Percentiles rank a stretch among this genome's conserved stretches.
phyloP scores from a whole-genome alignment of 1,140 invertebrate genomes.

The Stegodyphus dumicola region DNA sequence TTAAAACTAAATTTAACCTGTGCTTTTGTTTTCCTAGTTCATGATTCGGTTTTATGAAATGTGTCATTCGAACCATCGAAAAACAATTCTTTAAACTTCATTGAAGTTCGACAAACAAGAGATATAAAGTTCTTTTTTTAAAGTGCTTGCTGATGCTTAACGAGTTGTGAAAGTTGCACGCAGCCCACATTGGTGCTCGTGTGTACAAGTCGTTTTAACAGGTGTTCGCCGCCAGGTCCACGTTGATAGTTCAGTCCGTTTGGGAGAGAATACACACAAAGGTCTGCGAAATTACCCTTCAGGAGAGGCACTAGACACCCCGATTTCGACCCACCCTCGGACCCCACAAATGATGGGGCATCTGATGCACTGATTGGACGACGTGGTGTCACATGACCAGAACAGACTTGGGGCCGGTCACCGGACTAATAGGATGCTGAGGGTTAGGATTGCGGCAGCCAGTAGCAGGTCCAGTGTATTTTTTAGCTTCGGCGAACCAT shows the following conservation, averaged over 20 bases:
- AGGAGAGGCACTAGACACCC: slow-evolving; percentile 44
- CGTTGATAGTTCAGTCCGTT: slow-evolving; percentile 11
- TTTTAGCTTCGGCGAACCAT: slow-evolving; percentile 51
- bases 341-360: not conserved
- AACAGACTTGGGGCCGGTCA: slow-evolving; percentile 43
- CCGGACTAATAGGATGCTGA: slow-evolving; percentile 51
- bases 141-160: slow-evolving; percentile 38
- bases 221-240: slow-evolving; percentile 5
- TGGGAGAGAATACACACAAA: slow-evolving; percentile 14
- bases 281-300: slow-evolving; percentile 32
- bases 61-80: slow-evolving; percentile 2
- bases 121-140: slow-evolving; percentile 13
- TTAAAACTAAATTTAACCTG: slow-evolving; percentile 28
- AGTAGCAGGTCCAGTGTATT: slow-evolving; percentile 33
- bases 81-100: slow-evolving; percentile 21
- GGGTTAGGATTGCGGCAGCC: slow-evolving; percentile 32
- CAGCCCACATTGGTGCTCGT: slow-evolving; percentile 8
- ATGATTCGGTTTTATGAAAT: not conserved
- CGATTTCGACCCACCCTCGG: slow-evolving; percentile 34
- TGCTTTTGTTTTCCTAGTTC: slow-evolving; percentile 32
- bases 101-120: slow-evolving; percentile 27
- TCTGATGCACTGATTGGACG: slow-evolving; percentile 57
- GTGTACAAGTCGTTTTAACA: slow-evolving; percentile 18
- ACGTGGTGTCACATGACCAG: slow-evolving; percentile 50
- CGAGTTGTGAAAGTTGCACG: slow-evolving; percentile 19